Percentiles rank a stretch among this genome's conserved stretches.
Conservation (phyloP, 1,140 invertebrate genomes). For the Macrotrachela quadricornifera region DNA sequence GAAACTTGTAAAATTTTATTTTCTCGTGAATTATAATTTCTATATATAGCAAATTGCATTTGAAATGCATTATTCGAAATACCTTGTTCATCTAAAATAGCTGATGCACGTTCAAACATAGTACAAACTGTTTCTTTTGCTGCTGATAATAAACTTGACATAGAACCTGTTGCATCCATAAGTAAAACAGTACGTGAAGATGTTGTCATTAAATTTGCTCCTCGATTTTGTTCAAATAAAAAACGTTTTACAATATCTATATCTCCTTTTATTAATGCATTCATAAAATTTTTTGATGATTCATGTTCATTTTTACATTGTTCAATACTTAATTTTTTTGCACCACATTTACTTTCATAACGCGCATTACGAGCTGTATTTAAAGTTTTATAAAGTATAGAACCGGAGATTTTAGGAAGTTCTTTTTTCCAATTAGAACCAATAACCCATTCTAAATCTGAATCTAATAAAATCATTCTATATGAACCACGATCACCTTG, state of each 20-base stretch:
- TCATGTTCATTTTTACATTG: background rate
- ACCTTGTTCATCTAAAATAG: background rate
- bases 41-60: background rate
- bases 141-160: background rate
- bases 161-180: background rate
- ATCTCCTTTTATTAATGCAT: background rate
- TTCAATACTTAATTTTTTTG: background rate
- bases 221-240: background rate
- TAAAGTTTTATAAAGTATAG: no score
- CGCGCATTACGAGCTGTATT: background rate
- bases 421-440: background rate
- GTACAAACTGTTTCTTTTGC: background rate
- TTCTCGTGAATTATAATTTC: background rate
- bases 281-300: background rate
- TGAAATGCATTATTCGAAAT: background rate
- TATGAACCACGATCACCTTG: background rate
- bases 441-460: background rate
- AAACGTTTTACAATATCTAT: no score
- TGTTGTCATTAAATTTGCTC: background rate
- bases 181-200: background rate
- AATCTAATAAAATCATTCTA: background rate
- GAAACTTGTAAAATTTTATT: background rate
- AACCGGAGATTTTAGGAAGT: no score
- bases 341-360: background rate
- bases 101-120: background rate